Evolutionary conservation across 2,113 vertebrate species (phyloP).

Genomic region (Melanerpes aurifrons): DNA sequence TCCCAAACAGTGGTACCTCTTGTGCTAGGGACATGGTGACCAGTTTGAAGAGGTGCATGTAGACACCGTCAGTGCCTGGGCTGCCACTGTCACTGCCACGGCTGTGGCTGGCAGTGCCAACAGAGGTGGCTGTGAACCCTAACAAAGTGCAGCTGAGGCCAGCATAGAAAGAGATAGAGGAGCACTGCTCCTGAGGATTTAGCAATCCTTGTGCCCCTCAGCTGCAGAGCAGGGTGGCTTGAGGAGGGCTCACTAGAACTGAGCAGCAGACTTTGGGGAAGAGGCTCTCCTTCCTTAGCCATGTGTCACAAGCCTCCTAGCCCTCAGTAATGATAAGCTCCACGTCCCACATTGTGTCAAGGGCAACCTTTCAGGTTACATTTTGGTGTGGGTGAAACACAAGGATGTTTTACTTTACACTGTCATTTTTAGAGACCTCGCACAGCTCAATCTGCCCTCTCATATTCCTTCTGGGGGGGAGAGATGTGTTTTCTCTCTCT

Average conservation of each 20-base stretch:
- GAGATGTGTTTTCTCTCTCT: conserved; percentile 34
- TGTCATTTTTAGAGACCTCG: conserved; percentile 54
- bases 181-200: not conserved
- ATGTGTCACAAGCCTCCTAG: not conserved
- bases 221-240: not conserved
- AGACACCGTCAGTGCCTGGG: not conserved
- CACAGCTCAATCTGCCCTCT: conserved; percentile 57
- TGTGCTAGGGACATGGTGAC: not conserved
- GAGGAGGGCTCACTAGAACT: not conserved
- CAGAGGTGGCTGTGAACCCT: not conserved
- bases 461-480: conserved; percentile 9
- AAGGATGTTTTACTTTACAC: conserved; percentile 22
- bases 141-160: not conserved
- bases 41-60: not conserved
- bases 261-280: not conserved
- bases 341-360: rapidly evolving
- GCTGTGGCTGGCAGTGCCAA: not conserved
- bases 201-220: rapidly evolving
- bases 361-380: conserved; percentile 43
- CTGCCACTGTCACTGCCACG: not conserved
- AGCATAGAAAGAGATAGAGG: rapidly evolving
- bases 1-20: rapidly evolving
- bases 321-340: not conserved
- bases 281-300: not conserved
- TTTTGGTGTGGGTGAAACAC: conserved; percentile 23